Base-by-base conservation (phyloP, 2,888 invertebrate genomes). In the Heteromurus nitidus region DNA sequence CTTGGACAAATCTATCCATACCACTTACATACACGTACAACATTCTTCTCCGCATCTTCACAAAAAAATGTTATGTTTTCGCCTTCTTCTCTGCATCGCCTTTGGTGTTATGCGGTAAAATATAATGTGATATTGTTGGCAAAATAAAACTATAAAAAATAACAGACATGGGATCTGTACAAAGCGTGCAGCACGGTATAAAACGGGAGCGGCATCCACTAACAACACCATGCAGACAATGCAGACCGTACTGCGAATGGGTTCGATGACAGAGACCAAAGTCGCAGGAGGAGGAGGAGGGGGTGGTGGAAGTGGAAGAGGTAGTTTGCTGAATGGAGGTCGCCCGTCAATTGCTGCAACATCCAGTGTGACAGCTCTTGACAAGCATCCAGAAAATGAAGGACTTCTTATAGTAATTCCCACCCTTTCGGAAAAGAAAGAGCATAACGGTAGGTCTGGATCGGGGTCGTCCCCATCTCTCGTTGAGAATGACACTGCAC, bases 141-240 rank as follows among this genome's bases (percentile, higher is more conserved):
- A 7, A 50, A 50, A 3, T 13, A n/a, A 62, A 28, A 62, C 28
- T n/a, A n/a, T n/a, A 74, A 47, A 69, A 31, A 58, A 30, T 31
- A 47, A 79, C n/a, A 87, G 87, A 82, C 86, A 88, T 84, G 87
- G 87, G 30, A 77, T 87, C 24, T 87, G 87, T 76, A 86, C 86
- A 53, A 80, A 86, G 81, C 77, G 86, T 67, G 85, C 86, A 69
- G 86, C 86, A 69, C 86, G 89, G 28, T 90, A 90, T 86, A 90
- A 90, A 84, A 80, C 86, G 36, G 90, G 90, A 3, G 90, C 90
- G 1, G 90, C 89, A 50, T 90, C 90, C 16, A 89, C 84, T 26
- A 87, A 87, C 83, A 86, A 85, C 64, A 87, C 86, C 26, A 58
- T 87, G 77, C 87, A 84, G 55, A 87, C 87, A 26, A 87, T 87